These are phyloP conservation scores for Eupeodes corollae DNA, from an alignment of 1,140 invertebrate species.

Conservation along the genomic window DNA sequence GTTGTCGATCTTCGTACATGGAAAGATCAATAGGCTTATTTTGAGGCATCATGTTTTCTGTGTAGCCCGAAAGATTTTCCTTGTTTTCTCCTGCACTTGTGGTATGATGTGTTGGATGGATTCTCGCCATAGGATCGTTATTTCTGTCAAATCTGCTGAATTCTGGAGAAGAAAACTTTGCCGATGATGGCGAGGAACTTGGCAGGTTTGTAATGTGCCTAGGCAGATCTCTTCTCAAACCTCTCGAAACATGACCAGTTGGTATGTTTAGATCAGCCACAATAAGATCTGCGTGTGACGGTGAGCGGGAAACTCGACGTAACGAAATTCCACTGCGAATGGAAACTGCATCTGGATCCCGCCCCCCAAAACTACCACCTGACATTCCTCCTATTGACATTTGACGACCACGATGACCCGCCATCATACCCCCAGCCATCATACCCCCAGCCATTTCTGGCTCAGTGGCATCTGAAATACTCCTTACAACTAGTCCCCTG, in stretches of 20 bases:
- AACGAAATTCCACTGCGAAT: slow-evolving; percentile 29
- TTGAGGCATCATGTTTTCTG: slow-evolving; percentile 17
- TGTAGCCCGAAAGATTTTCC: too few species aligned
- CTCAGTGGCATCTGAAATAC: slow-evolving; percentile 30
- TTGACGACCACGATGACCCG: slow-evolving; percentile 15
- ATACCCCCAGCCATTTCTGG: slow-evolving; percentile 11
- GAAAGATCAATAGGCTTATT: slow-evolving; percentile 31
- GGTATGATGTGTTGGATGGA: too few species aligned
- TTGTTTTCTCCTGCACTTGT: too few species aligned
- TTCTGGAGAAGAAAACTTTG: too few species aligned
- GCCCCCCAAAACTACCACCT: slow-evolving; percentile 13
- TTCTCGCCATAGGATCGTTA: too few species aligned
- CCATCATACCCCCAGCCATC: slow-evolving; percentile 4
- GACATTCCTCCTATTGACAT: slow-evolving; percentile 28
- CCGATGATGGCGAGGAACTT: too few species aligned
- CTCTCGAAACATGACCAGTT: too few species aligned
- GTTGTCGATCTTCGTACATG: slow-evolving; percentile 16
- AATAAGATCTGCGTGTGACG: slow-evolving; percentile 28
- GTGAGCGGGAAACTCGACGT: slow-evolving; percentile 24
- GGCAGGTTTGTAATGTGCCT: too few species aligned
- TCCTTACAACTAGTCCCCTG: slow-evolving; percentile 24
- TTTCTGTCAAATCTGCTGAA: too few species aligned
- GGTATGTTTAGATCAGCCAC: slow-evolving; percentile 34
- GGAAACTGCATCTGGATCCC: slow-evolving; percentile 19
- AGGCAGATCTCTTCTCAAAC: too few species aligned